These are phyloP conservation scores for Anthoscopus minutus DNA, from an alignment of 2,113 vertebrate genomes.

Conservation along the genomic window DNA sequence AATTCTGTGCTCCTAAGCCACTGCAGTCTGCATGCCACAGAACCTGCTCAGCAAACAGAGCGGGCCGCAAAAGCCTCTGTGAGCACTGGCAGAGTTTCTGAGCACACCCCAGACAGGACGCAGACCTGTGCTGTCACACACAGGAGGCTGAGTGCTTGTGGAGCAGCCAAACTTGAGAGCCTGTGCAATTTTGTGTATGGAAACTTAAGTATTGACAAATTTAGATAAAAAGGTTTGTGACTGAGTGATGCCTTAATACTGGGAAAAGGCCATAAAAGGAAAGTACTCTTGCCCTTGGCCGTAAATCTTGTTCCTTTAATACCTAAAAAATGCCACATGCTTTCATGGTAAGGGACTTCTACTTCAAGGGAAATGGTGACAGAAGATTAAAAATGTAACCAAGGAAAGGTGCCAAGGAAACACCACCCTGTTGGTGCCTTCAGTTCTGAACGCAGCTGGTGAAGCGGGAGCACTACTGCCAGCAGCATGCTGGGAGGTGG, in stretches of 20 bases:
- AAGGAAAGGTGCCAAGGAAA: too few relatives aligned
- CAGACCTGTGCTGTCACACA: neutral
- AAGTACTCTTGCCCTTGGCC: neutral
- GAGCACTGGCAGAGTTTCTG: neutral
- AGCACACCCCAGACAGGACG: neutral
- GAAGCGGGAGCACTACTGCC: fast-evolving
- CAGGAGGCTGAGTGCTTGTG: fast-evolving
- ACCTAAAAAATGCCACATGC: fast-evolving
- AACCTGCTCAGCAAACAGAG: neutral
- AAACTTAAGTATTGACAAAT: neutral
- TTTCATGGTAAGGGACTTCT: neutral
- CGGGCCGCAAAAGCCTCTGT: neutral
- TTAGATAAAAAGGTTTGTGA: neutral
- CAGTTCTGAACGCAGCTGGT: fast-evolving
- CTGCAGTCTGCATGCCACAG: fast-evolving
- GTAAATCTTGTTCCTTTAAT: neutral
- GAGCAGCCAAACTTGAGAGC: neutral
- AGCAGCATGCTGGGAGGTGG: fast-evolving
- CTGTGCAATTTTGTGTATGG: neutral
- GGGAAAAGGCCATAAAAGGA: neutral
- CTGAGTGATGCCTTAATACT: neutral
- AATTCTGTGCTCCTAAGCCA: neutral
- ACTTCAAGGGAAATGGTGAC: neutral
- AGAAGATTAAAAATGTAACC: neutral
- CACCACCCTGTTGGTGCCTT: fast-evolving